Base-by-base conservation (phyloP, 2,888 invertebrate species). In the Drosophila algonquin region DNA sequence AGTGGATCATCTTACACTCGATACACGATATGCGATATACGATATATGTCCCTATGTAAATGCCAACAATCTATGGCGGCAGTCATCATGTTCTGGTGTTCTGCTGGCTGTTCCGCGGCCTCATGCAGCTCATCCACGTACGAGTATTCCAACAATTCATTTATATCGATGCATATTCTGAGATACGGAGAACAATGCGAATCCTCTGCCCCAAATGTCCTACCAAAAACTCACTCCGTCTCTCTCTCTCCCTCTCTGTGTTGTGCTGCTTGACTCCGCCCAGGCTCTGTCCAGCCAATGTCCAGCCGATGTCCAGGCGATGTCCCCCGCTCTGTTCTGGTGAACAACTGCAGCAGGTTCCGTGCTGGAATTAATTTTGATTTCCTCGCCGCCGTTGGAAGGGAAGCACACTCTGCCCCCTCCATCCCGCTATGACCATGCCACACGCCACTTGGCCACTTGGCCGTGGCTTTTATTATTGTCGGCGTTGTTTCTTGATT, bases 341-440 rank as follows among this genome's bases (percentile, higher is more conserved):
- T 85, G 82, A 74, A 81, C 87, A 87, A 83, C 83, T 83, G 85
- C 83, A 81, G 83, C 82, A 78, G 82, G 75, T 84, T 87, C 87
- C 83, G 86, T 70, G 75, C 79, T 85, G 80, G 80, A 84, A 84
- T 84, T 84, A 86, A 84, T 84, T 84, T 87, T 70, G 87, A 87
- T 84, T 83, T 68, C 75, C 80, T 55, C 62, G 55, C 45, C 54
- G n/a, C n/a, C n/a, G n/a, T n/a, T n/a, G n/a, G n/a, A n/a, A n/a
- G n/a, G n/a, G 12, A 27, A 27, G 7, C 12, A 32, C 32, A 32
- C 32, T 32, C 9, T 30, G 30, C 12, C 24, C 27, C 7, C 27
- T 0, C 27, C 6, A 27, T 6, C 24, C 8, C 0, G 4, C 30
- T 8, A 2, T 30, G 7, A 48, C 10, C 30, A 5, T 40, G 40